Evolutionary conservation across 2,888 invertebrate species (phyloP).

Genomic region (Orthosia incerta): DNA sequence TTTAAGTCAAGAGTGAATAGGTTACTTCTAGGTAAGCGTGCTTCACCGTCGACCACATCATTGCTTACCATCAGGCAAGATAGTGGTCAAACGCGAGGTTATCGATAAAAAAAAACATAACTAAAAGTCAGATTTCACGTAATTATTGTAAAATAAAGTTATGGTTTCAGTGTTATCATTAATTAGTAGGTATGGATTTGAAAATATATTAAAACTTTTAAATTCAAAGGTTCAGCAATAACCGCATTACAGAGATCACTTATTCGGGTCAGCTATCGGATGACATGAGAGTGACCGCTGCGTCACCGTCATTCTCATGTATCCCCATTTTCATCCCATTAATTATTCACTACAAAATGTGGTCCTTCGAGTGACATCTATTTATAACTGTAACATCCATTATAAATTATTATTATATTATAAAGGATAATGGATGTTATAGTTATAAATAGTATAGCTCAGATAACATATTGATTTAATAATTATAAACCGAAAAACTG

Average conservation of each 20-base stretch:
- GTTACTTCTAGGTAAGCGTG: too few relatives aligned
- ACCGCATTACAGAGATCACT: slow-evolving; percentile 25
- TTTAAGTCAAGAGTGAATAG: too few relatives aligned
- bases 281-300: slow-evolving; percentile 36
- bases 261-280: slow-evolving; percentile 18
- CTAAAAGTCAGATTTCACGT: too few relatives aligned
- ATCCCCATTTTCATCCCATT: slow-evolving; percentile 44
- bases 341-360: slow-evolving; percentile 50
- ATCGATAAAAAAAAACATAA: too few relatives aligned
- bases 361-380: slow-evolving; percentile 16
- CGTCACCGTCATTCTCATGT: slow-evolving; percentile 55
- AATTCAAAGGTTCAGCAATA: background rate
- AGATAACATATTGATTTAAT: background rate
- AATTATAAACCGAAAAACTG: background rate
- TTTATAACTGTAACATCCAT: too few relatives aligned
- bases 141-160: too few relatives aligned
- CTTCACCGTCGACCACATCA: too few relatives aligned
- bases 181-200: background rate
- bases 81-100: too few relatives aligned
- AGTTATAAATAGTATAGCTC: background rate
- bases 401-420: too few relatives aligned
- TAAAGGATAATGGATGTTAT: background rate
- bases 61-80: too few relatives aligned
- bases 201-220: background rate
- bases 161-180: too few relatives aligned